Evolutionary conservation across 2,888 invertebrate species (phyloP).

Genomic region (Tillus elongatus): DNA sequence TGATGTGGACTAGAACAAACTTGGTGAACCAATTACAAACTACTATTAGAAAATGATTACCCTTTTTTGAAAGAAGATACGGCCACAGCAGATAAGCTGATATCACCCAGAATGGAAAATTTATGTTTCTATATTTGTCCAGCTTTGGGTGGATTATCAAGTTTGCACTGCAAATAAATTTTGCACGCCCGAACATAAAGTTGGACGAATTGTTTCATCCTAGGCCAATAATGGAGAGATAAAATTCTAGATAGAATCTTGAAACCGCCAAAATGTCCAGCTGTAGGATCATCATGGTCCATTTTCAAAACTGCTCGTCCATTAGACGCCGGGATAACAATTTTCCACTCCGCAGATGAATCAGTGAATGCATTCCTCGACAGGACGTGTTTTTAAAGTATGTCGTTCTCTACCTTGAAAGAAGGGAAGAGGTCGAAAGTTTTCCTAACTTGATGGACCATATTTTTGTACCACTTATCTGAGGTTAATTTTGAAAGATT

Average conservation of each 20-base stretch:
- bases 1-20: background rate
- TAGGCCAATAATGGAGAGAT: background rate
- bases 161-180: constrained; percentile 1
- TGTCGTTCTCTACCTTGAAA: background rate
- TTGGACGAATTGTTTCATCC: constrained; percentile 1
- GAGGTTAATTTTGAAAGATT: background rate
- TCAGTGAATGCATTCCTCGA: background rate
- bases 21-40: constrained; percentile 2
- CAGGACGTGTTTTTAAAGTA: background rate
- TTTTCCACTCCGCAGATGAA: background rate
- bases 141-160: constrained; percentile 1
- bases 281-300: constrained; percentile 8
- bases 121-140: background rate
- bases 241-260: background rate
- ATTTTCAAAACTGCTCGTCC: background rate
- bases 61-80: background rate
- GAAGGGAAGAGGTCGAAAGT: background rate
- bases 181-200: background rate
- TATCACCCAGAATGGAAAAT: background rate
- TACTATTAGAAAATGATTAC: background rate
- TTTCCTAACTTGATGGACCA: background rate
- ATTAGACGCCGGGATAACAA: background rate
- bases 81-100: background rate
- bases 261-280: constrained; percentile 1
- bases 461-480: background rate